phyloP scores from a whole-genome alignment of 2,888 invertebrate species.

The Leptarthrus brevirostris region DNA sequence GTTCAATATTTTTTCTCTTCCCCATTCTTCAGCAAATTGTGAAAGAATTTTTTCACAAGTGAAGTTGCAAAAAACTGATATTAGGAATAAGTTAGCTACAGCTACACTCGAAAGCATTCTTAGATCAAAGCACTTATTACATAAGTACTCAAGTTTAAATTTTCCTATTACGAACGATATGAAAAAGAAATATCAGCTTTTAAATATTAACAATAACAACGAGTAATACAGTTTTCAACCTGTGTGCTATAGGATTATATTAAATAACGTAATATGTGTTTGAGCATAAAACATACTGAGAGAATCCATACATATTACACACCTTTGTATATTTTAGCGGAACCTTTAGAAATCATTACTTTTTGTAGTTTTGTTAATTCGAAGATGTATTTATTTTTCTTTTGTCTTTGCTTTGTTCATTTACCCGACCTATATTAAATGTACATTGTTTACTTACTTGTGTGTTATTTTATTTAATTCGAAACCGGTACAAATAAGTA shows the following conservation, averaged over 20 bases:
- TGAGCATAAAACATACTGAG: no score
- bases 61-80: neutral
- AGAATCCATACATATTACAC: no score
- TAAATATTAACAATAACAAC: neutral
- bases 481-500: no score
- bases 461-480: no score
- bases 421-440: no score
- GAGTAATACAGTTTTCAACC: neutral
- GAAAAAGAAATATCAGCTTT: neutral
- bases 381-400: accelerated
- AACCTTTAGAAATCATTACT: no score
- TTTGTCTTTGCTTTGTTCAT: no score
- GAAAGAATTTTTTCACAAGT: constrained; percentile 1
- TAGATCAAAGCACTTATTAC: neutral
- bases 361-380: no score
- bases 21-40: neutral
- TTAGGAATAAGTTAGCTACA: neutral
- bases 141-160: neutral
- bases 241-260: neutral
- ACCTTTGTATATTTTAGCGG: no score
- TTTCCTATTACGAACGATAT: neutral
- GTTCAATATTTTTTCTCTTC: neutral
- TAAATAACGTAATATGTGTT: neutral
- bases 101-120: neutral
- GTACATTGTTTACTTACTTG: no score